Base-by-base conservation (phyloP, 2,888 invertebrate genomes). In the Andrena minutula region DNA sequence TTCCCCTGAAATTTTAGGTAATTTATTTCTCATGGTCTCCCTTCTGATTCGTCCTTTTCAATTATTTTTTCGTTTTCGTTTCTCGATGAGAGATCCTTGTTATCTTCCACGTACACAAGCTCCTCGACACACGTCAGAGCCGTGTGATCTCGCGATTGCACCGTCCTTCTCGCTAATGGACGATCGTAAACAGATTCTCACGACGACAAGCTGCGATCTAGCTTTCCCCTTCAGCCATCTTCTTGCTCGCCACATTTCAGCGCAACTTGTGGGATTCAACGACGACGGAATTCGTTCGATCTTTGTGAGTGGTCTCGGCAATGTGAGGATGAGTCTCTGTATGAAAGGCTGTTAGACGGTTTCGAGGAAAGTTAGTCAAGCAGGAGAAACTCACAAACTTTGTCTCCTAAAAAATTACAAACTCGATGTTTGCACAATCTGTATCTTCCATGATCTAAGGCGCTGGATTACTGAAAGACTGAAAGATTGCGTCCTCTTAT, bases 361-460 rank as follows among this genome's bases (percentile, higher is more conserved):
- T 49, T 30, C 2, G 10, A 56, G 20, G 2, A 6, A 32, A 1
- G 12, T 20, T 20, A 41, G 10, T 12, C 23, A 4, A 49, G 5
- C 12, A 30, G n/a, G 16, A 32, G 23, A 10, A 23, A 30, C 51
- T 41, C 2, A 12, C 7, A 26, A 69, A 7, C 28, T 5, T 20
- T 7, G 12, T 10, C n/a, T 7, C 5, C 1, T 41, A 41, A 41
- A 10, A 66, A 58, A 61, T 75, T 53, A n/a, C 35, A 28, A 74
- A 16, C n/a, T 61, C 68, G 61, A 69, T 77, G 68, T 63, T 63
- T n/a, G 61, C 53, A 41, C 78, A 26, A 69, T 82, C 58, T 20
- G 26, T 6, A 76, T 68, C 72, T 73, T 23, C 77, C 77, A 63
- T 64, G 78, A 30, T 86, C 87, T 79, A 85, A 56, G 88, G 84